A percentile compares a stretch with the other conserved stretches of the same genome.
phyloP scores from a whole-genome alignment of 2,888 invertebrate genomes.

The Tipula helvola region DNA sequence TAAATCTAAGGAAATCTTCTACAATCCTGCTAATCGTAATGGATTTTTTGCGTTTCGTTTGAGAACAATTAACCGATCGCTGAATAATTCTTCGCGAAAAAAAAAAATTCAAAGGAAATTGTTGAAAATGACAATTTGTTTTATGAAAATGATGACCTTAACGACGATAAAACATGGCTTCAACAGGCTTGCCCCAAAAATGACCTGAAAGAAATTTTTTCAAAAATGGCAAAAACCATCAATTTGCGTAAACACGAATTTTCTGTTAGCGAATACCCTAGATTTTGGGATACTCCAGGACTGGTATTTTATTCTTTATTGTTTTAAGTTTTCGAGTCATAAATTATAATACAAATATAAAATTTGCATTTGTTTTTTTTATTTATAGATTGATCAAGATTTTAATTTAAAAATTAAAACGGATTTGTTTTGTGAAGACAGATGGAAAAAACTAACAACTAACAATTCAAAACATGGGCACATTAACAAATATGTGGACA shows the following conservation, averaged over 20 bases:
- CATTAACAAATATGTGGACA: too few species aligned
- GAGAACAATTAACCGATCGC: not conserved
- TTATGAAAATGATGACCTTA: not conserved
- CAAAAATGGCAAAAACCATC: not conserved
- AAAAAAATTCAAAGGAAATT: not conserved
- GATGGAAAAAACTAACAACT: too few species aligned
- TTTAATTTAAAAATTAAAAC: too few species aligned
- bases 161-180: not conserved
- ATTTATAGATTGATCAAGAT: too few species aligned
- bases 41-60: not conserved
- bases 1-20: not conserved
- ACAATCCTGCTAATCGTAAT: not conserved
- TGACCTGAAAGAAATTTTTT: not conserved
- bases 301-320: not conserved
- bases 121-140: not conserved
- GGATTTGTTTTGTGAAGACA: too few species aligned
- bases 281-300: not conserved
- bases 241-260: not conserved
- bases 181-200: not conserved
- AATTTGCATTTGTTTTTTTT: too few species aligned
- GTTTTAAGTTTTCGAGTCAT: too few species aligned
- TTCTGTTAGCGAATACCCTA: not conserved
- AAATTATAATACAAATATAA: too few species aligned
- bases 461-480: too few species aligned
- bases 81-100: not conserved